Base-by-base conservation (phyloP, 2,113 vertebrate species). In the Gopherus flavomarginatus region DNA sequence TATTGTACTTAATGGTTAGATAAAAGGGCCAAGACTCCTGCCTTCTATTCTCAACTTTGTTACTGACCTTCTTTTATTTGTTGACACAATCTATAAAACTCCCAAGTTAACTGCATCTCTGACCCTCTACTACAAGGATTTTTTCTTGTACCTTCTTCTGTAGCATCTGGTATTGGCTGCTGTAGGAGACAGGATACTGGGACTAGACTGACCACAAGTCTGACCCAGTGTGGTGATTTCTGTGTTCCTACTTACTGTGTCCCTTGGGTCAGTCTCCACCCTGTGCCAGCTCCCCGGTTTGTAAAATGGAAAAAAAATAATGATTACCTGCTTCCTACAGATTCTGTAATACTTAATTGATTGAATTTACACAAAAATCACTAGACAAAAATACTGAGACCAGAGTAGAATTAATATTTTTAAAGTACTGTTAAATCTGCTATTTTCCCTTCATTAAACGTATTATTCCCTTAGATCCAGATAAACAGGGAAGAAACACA, bases 331-430 rank as follows among this genome's bases (percentile, higher is more conserved):
- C 95, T 96, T 96, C 57, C 49, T 56, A 80, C 81, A 19, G 85
- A 57, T 75, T 49, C 52, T 29, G 85, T 86, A 95, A 95, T 79
- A 87, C 42, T 91, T 96, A 96, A 95, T 97, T 97, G 93, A 87
- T 77, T 95, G 86, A 93, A 94, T 93, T 91, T 85, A 57, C 56
- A 57, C 24, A 57, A 87, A 94, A 92, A 83, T 94, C 96, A 95
- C 96, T 95, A 96, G 95, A 95, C 87, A 53, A 95, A 96, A 97
- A 95, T 89, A 94, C 91, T 90, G 92, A 96, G 95, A 92, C 87
- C 89, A 88, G 94, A 82, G 83, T 1, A 0, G 92, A 88, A 44
- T 21, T 94, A 88, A 16, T 12, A 72, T 82, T 53, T 29, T 90
- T 29, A 80, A 77, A 57, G 87, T 94, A 54, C 50, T 93, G 54